Evolutionary conservation across 2,113 vertebrate genomes (phyloP).

Genomic region (Indicator indicator): DNA sequence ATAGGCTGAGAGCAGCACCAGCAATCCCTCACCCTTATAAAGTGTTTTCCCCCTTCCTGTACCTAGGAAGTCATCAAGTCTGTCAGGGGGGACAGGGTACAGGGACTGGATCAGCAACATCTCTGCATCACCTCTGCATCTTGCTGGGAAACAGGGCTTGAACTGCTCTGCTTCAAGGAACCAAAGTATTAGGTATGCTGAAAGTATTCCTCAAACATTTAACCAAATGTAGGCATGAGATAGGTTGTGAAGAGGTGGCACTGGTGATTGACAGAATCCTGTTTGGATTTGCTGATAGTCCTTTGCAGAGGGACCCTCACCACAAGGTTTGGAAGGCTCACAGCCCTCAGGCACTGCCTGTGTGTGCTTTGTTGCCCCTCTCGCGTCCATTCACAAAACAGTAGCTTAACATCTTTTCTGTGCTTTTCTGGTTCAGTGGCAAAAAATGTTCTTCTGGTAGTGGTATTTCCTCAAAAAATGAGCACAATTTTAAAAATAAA

Average conservation of each 20-base stretch:
- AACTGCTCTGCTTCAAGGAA: background rate
- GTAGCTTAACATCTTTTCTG: background rate
- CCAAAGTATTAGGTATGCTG: background rate
- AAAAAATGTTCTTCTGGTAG: background rate
- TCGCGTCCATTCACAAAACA: background rate
- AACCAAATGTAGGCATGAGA: background rate
- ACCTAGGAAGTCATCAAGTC: background rate
- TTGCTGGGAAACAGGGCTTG: background rate
- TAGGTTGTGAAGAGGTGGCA: background rate
- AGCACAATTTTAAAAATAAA: too few relatives aligned
- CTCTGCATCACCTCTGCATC: background rate
- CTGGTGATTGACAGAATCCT: background rate
- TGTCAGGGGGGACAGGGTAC: background rate
- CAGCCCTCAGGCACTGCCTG: background rate
- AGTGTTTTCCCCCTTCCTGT: background rate
- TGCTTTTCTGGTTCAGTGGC: background rate
- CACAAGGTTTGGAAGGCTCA: accelerated
- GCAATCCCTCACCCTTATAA: background rate
- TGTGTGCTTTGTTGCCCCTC: background rate
- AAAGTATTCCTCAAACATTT: background rate
- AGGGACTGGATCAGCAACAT: accelerated
- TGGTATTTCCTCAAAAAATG: background rate
- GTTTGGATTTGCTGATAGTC: background rate
- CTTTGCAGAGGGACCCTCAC: background rate
- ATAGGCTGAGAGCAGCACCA: background rate